Percentiles rank a stretch among this genome's conserved stretches.
phyloP scores from a whole-genome alignment of 2,888 invertebrate genomes.

The Morpho helenor region DNA sequence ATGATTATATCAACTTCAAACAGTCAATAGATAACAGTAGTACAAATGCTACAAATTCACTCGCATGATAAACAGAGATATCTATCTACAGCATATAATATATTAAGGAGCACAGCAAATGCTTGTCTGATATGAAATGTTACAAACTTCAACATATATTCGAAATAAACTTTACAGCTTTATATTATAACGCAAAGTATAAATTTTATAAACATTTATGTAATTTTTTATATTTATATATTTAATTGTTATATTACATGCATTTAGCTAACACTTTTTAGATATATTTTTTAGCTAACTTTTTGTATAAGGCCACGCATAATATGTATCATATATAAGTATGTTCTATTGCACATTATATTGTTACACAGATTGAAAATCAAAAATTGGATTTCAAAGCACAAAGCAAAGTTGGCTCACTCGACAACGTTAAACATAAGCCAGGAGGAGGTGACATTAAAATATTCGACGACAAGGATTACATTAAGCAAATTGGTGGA shows the following conservation, averaged over 20 bases:
- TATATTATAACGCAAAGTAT: background rate
- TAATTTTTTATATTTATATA: background rate
- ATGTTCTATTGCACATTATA: constrained; percentile 57
- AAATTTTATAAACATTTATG: background rate
- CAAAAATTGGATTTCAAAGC: constrained; percentile 96
- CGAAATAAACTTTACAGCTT: background rate
- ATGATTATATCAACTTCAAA: background rate
- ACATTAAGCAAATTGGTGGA: constrained; percentile 87
- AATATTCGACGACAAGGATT: constrained; percentile 95
- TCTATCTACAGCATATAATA: background rate
- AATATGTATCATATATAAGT: constrained; percentile 36
- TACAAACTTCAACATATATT: too few species aligned
- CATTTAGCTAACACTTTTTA: too few species aligned
- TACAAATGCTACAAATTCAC: background rate
- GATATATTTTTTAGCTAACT: background rate
- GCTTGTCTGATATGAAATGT: too few species aligned
- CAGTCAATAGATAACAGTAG: background rate
- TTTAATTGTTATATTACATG: too few species aligned
- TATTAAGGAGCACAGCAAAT: background rate
- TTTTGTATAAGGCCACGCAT: constrained; percentile 9
- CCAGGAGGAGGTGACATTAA: constrained; percentile 96
- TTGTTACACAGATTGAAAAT: constrained; percentile 87
- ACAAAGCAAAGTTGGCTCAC: constrained; percentile 93
- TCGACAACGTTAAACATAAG: constrained; percentile 94
- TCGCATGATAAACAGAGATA: constrained; percentile 1